Evolutionary conservation across 2,113 vertebrate genomes (phyloP).

Genomic region (Ancistrus triradiatus): DNA sequence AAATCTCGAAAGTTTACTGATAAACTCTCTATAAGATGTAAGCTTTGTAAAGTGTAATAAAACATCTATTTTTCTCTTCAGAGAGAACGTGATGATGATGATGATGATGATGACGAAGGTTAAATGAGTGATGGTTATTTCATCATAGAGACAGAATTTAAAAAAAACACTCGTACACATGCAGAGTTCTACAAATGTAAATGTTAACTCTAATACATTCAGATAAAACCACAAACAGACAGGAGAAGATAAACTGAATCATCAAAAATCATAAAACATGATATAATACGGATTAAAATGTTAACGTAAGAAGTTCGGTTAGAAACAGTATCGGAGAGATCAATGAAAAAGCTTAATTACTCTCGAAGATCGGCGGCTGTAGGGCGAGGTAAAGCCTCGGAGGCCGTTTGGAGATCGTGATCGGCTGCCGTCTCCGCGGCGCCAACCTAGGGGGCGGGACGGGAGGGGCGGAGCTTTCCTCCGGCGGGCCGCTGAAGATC

Average conservation of each 20-base stretch:
- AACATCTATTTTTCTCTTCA: too few relatives aligned
- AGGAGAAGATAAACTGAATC: too few relatives aligned
- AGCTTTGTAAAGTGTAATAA: too few relatives aligned
- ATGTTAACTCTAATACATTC: neutral
- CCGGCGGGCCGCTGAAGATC: constrained; percentile 86
- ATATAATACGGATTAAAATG: too few relatives aligned
- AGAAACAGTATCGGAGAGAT: neutral
- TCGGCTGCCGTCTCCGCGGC: constrained; percentile 87
- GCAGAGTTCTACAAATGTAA: neutral
- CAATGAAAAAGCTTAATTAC: constrained; percentile 65
- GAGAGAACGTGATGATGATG: too few relatives aligned
- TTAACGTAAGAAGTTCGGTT: too few relatives aligned
- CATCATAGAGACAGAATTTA: too few relatives aligned
- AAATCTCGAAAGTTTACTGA: too few relatives aligned
- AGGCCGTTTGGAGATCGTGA: constrained; percentile 93
- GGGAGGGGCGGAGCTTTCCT: constrained; percentile 78
- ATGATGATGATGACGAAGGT: neutral
- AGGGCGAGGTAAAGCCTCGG: constrained; percentile 73
- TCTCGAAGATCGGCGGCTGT: constrained; percentile 65
- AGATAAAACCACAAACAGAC: neutral
- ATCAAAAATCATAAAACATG: too few relatives aligned
- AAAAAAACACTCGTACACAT: neutral
- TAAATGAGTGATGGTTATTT: neutral
- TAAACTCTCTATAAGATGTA: too few relatives aligned
- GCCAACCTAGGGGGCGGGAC: constrained; percentile 85